Percentiles rank a stretch among this genome's conserved stretches.
These are phyloP conservation scores for Abramis brama DNA, from an alignment of 2,113 vertebrate species.

Conservation along the genomic window DNA sequence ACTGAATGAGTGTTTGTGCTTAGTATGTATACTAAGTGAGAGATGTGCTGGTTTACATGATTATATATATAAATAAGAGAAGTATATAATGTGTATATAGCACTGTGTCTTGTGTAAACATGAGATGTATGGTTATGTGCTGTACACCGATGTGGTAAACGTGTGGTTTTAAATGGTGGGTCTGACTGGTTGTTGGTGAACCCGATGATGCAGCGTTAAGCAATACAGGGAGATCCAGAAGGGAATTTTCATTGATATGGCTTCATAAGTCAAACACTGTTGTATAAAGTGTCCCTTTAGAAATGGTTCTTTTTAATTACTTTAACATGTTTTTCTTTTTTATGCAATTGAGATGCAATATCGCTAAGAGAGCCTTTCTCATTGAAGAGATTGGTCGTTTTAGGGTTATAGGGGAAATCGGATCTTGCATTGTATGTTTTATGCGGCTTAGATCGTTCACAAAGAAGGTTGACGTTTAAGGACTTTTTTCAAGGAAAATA, in stretches of 20 bases:
- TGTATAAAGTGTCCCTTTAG: slow-evolving; percentile 73
- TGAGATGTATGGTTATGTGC: slow-evolving; percentile 70
- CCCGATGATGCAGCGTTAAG: slow-evolving; percentile 55
- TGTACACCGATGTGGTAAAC: slow-evolving; percentile 53
- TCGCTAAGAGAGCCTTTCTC: slow-evolving; percentile 64
- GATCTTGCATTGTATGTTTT: slow-evolving; percentile 65
- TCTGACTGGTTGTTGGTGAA: slow-evolving; percentile 60
- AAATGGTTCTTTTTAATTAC: slow-evolving; percentile 60
- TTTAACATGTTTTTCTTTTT: slow-evolving; percentile 60
- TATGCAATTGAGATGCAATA: slow-evolving; percentile 81
- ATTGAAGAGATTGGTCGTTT: slow-evolving; percentile 54
- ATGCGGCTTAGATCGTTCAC: not conserved
- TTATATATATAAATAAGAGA: slow-evolving; percentile 64
- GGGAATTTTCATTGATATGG: slow-evolving; percentile 61
- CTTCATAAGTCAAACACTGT: slow-evolving; percentile 72
- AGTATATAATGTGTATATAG: slow-evolving; percentile 80
- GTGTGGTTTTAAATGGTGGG: slow-evolving; percentile 54
- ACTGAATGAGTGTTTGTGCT: slow-evolving; percentile 75
- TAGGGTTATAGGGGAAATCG: slow-evolving; percentile 53
- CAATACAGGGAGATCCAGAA: slow-evolving; percentile 66
- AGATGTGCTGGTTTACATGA: slow-evolving; percentile 84
- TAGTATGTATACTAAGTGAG: slow-evolving; percentile 77
- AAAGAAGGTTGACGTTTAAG: slow-evolving; percentile 10
- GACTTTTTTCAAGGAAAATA: slow-evolving; percentile 57
- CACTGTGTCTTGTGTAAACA: slow-evolving; percentile 80